Conservation (phyloP, 2,113 vertebrate species). For the Varanus komodoensis region DNA sequence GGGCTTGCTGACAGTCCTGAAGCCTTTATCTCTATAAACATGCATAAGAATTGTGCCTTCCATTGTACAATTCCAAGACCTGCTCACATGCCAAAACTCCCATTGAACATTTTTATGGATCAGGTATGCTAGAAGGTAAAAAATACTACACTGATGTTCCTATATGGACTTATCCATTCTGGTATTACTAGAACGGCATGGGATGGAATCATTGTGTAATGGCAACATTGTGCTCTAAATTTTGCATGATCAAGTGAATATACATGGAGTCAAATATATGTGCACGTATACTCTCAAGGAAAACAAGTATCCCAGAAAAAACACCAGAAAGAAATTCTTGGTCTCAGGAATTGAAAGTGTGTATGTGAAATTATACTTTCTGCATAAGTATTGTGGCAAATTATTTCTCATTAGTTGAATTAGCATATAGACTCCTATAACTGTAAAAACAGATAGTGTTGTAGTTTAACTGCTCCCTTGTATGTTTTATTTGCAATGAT, state of each 20-base stretch:
- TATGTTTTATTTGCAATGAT: background rate
- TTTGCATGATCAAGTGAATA: background rate
- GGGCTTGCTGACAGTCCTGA: too few relatives aligned
- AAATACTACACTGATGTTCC: background rate
- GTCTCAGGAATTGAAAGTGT: background rate
- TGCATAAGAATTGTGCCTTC: too few relatives aligned
- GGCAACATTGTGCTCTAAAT: background rate
- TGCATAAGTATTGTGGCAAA: background rate
- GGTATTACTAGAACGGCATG: background rate
- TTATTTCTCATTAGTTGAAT: background rate
- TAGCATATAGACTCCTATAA: background rate
- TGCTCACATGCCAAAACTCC: background rate
- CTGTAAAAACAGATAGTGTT: background rate
- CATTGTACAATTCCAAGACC: accelerated
- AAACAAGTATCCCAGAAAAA: background rate
- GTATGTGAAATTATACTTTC: background rate
- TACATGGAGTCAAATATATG: background rate
- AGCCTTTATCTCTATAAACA: too few relatives aligned
- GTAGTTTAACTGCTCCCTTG: background rate
- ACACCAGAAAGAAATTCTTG: background rate
- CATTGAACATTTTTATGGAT: background rate
- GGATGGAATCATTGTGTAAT: background rate
- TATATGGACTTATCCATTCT: background rate
- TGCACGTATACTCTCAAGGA: background rate
- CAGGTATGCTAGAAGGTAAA: background rate